Evolutionary conservation across 2,888 invertebrate genomes (phyloP), one percentile per base, ranked within the genome.

Genomic region (Ophion slaviceki): DNA sequence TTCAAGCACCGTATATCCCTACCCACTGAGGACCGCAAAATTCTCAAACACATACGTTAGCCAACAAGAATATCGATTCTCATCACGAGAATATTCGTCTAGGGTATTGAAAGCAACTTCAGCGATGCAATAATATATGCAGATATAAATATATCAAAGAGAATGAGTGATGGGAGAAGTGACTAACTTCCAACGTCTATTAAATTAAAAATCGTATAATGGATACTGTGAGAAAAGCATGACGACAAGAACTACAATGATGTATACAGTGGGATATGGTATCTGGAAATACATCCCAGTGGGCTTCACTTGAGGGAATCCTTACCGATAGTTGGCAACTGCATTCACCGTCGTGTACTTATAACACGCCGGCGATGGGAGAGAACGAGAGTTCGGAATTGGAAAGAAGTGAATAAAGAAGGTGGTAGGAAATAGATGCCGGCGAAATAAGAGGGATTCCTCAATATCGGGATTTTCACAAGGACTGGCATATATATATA

Each of bases 291-390:
- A 78, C 62, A 64, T 40, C 59, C 57, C 36, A 66, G n/a, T 40
- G 72, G 40, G 59, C 47, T 72, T 72, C 24, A 62, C 36, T 71
- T 8, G 79, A 71, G 64, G 24, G 64, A 71, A 61, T 24, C 62
- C 71, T 71, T 71, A 47, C 70, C 71, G 64, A 79, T 79, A 79
- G 71, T 71, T 79, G 79, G 79, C 62, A 79, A 79, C 71, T 53
- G 47, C 53, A 53, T 71, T 71, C 79, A 64, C 53, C 45, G 24
- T 28, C 53, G 14, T 53, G 53, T 71, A 79, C 53, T 71, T 79
- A 80, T 72, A 72, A 72, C 80, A 57, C 32, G n/a, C 36, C 57
- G 57, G 72, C 20, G 66, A 72, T 59, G 71, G 17, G 28, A 66
- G 66, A 66, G 59, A 72, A 62, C 17, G 53, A 71, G 71, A 64